These are phyloP conservation scores for Trematomus bernacchii DNA, from an alignment of 2,797 vertebrate genomes.

Conservation along the genomic window DNA sequence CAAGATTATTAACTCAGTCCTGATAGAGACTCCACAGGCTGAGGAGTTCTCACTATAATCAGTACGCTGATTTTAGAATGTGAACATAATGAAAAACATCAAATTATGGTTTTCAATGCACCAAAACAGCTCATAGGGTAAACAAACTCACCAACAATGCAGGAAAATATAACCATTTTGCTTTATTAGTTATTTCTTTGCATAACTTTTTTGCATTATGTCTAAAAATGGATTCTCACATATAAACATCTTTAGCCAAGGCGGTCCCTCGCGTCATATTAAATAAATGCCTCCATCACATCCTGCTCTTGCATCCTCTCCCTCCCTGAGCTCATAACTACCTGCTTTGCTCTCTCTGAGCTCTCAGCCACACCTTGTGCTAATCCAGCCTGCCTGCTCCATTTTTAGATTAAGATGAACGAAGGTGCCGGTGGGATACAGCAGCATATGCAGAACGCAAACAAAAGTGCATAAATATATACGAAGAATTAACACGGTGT, in stretches of 20 bases:
- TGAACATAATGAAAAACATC: constrained; percentile 26
- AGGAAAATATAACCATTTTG: constrained; percentile 15
- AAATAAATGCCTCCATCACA: constrained; percentile 28
- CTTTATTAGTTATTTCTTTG: constrained; percentile 13
- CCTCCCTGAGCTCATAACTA: constrained; percentile 42
- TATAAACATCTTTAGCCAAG: constrained; percentile 29
- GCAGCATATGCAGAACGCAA: constrained; percentile 23
- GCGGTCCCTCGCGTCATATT: neutral
- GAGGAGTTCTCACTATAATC: neutral
- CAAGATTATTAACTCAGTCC: constrained; percentile 7
- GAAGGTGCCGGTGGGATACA: constrained; percentile 12
- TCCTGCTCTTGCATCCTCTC: constrained; percentile 27
- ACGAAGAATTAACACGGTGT: neutral
- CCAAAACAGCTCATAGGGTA: constrained; percentile 32
- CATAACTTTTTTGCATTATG: constrained; percentile 12
- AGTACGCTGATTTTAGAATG: constrained; percentile 5
- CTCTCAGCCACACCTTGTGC: constrained; percentile 46
- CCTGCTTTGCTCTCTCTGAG: constrained; percentile 11
- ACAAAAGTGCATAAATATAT: constrained; percentile 14
- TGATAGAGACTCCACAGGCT: constrained; percentile 5
- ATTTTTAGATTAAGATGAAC: constrained; percentile 43
- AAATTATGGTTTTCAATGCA: constrained; percentile 7
- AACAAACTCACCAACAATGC: constrained; percentile 34
- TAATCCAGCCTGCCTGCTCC: constrained; percentile 35
- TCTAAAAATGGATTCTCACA: constrained; percentile 9